Evolutionary conservation across 2,797 vertebrate species (phyloP).

Genomic region (Anniella stebbinsi): DNA sequence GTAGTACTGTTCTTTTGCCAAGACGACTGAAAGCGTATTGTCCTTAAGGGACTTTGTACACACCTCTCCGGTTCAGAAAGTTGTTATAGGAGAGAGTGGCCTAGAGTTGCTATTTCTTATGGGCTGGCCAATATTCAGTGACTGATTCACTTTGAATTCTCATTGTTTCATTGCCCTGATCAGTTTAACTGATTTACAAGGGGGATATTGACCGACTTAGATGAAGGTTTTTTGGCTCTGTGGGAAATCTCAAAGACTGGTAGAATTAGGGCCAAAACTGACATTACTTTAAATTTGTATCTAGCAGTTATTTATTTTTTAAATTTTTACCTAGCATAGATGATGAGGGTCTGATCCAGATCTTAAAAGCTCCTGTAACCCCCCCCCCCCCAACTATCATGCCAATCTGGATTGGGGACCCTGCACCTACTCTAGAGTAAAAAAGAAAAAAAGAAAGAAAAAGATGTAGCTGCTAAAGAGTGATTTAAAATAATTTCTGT

Average conservation of each 20-base stretch:
- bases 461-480: too few relatives aligned
- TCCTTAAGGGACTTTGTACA: slow-evolving; percentile 6
- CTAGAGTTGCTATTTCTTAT: neutral
- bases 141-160: neutral
- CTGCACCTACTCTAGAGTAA: too few relatives aligned
- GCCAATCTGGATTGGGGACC: too few relatives aligned
- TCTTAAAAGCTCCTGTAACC: too few relatives aligned
- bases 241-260: neutral
- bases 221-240: neutral
- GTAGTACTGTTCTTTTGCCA: neutral
- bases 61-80: neutral
- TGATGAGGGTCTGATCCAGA: too few relatives aligned
- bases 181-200: neutral
- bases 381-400: too few relatives aligned
- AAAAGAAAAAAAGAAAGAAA: too few relatives aligned
- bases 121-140: neutral
- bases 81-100: neutral
- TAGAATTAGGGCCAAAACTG: neutral
- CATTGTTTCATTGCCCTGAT: neutral
- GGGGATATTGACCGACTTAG: neutral
- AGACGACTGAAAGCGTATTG: neutral
- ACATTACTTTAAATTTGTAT: too few relatives aligned
- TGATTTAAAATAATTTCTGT: too few relatives aligned
- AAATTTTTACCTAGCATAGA: too few relatives aligned
- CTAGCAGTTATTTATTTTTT: too few relatives aligned